Evolutionary conservation across 92 coral and sea anemone genomes (phyloP), one percentile per base, ranked within the genome.

Genomic region (Phymanthus crucifer): DNA sequence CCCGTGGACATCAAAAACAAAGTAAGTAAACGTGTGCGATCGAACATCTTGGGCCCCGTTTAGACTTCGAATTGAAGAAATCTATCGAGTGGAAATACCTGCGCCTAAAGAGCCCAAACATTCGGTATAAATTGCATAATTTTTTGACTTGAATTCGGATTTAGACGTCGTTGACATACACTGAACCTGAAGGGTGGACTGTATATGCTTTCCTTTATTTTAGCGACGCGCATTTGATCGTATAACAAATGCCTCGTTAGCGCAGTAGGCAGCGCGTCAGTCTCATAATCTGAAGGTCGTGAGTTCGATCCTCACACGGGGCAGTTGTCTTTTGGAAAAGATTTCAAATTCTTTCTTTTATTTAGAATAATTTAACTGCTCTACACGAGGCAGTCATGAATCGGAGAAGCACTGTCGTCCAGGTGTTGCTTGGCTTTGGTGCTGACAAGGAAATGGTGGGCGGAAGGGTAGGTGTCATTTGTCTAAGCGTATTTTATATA

Each of bases 281-380:
- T 84, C 88, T 88, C 91, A 84, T 84, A 84, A 88, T 88, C 91
- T 83, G 98, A 94, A 94, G 97, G 98, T 94, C 98, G 97, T 94
- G 98, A 94, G 94, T 92, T 94, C 98, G 97, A 92, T 90, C 94
- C 93, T 92, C 97, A 88, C 97, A 92, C 94, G 98, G 90, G 97
- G 94, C 80, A 64, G 0, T 46, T 17, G 32, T 0, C 23, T 6
- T 35, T 32, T 32, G 1, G 18, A 0, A 31, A 31, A 70, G 33
- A 32, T 16, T 70, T 43, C 14, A 14, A 43, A 32, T 71, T n/a
- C 31, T 40, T 38, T 0, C 18, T 40, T 74, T 29, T 34, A 47
- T 81, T n/a, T 84, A 94, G 98, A 85, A 92, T 65, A 87, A 78
- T 70, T 87, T 87, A 74, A 95, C 95, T 8, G 84, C 99, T 16